Conservation (phyloP, 2,113 vertebrate species). For the Ceuthmochares aereus region DNA sequence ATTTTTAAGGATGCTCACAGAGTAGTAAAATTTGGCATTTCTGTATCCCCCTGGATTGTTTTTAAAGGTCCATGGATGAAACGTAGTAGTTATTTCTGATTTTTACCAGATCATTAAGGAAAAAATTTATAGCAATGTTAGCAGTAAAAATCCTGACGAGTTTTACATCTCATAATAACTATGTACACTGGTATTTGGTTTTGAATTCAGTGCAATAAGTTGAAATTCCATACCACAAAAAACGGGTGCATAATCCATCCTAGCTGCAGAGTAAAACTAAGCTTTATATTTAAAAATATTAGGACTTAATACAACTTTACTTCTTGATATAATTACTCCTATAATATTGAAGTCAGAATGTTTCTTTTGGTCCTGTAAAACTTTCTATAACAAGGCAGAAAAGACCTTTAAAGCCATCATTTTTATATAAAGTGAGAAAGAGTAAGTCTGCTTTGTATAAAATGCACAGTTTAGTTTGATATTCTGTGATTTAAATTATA, state of each 20-base stretch:
- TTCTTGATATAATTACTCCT: background rate
- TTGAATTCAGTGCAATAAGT: background rate
- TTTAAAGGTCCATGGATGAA: background rate
- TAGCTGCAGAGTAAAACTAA: background rate
- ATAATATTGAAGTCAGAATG: background rate
- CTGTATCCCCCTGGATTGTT: background rate
- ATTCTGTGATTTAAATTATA: background rate
- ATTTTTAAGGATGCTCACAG: background rate
- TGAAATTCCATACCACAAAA: background rate
- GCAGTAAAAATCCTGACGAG: background rate
- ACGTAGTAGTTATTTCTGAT: background rate
- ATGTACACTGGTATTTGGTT: background rate
- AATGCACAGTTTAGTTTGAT: background rate
- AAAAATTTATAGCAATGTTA: background rate
- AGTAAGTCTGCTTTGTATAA: background rate
- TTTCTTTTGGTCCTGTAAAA: background rate
- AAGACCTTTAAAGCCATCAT: background rate
- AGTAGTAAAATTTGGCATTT: background rate
- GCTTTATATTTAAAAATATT: background rate
- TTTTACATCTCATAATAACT: background rate
- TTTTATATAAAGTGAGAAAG: background rate
- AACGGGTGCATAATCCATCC: background rate
- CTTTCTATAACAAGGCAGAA: background rate
- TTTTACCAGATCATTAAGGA: background rate
- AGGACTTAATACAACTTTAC: background rate